A percentile compares a stretch with the other conserved stretches of the same genome.
These are phyloP conservation scores for Rutilus rutilus DNA, from an alignment of 2,113 vertebrate genomes.

Conservation along the genomic window DNA sequence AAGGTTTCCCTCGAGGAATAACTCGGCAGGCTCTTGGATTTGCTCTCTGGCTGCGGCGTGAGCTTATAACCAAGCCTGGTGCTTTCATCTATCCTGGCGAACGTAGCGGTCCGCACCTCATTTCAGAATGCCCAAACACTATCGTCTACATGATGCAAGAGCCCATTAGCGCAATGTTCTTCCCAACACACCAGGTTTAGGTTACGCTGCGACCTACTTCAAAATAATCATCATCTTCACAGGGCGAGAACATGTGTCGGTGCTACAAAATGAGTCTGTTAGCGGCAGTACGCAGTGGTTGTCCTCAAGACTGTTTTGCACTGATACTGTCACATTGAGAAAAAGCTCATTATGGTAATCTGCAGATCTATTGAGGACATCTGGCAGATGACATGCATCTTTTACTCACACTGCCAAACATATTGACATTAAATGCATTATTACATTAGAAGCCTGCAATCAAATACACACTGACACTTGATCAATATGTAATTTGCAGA, in stretches of 20 bases:
- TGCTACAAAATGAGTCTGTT: background rate
- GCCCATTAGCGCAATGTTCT: constrained; percentile 3
- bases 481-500: constrained; percentile 61
- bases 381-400: constrained; percentile 47
- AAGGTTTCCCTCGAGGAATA: constrained; percentile 58
- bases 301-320: constrained; percentile 19
- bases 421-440: constrained; percentile 54
- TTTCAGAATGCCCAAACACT: background rate
- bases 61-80: constrained; percentile 41
- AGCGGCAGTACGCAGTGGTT: background rate
- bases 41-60: constrained; percentile 34
- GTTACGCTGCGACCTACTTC: background rate
- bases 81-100: constrained; percentile 41
- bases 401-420: constrained; percentile 39
- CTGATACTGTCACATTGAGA: constrained; percentile 38
- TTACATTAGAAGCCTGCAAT: constrained; percentile 37
- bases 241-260: background rate
- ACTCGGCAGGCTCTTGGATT: constrained; percentile 49
- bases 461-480: constrained; percentile 49
- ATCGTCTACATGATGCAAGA: constrained; percentile 7
- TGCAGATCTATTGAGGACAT: constrained; percentile 40
- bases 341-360: constrained; percentile 46
- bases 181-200: background rate
- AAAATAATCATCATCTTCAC: constrained; percentile 3
- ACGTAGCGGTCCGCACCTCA: constrained; percentile 1